Evolutionary conservation across 2,113 vertebrate species (phyloP).

Genomic region (Phaethon lepturus): DNA sequence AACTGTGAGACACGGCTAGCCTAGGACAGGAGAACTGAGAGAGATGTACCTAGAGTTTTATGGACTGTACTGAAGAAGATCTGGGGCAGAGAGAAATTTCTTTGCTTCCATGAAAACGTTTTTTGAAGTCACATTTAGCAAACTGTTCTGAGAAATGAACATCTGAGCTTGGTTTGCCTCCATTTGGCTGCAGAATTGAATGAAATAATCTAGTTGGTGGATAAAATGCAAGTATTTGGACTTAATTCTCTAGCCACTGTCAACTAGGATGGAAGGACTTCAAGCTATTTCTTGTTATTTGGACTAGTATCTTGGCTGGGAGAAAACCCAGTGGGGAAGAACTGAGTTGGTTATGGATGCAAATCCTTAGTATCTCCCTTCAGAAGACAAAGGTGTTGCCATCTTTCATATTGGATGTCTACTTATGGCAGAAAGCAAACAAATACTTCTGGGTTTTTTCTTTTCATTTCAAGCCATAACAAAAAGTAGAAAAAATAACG

Average conservation of each 20-base stretch:
- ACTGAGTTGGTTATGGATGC: conserved; percentile 14
- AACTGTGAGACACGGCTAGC: not conserved
- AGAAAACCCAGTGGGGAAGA: not conserved
- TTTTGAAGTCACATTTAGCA: not conserved
- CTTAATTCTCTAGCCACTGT: conserved; percentile 10
- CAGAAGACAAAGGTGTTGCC: conserved; percentile 14
- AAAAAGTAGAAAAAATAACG: not conserved
- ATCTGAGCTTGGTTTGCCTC: not conserved
- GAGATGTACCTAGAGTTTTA: not conserved
- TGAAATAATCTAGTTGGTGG: not conserved
- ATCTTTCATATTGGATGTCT: not conserved
- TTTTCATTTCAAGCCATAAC: not conserved
- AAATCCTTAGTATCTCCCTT: conserved; percentile 35
- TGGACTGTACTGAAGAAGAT: not conserved
- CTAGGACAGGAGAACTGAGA: not conserved
- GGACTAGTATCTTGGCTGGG: not conserved
- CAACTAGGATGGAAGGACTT: conserved; percentile 10
- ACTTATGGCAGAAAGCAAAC: not conserved
- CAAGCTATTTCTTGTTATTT: conserved; percentile 23
- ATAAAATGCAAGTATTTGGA: conserved; percentile 27
- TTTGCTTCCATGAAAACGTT: not conserved
- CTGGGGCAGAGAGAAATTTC: not conserved
- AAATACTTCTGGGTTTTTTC: not conserved
- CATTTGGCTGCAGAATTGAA: conserved; percentile 12
- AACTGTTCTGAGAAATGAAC: not conserved